phyloP scores from a whole-genome alignment of 2,113 vertebrate genomes.

The Alectura lathami region DNA sequence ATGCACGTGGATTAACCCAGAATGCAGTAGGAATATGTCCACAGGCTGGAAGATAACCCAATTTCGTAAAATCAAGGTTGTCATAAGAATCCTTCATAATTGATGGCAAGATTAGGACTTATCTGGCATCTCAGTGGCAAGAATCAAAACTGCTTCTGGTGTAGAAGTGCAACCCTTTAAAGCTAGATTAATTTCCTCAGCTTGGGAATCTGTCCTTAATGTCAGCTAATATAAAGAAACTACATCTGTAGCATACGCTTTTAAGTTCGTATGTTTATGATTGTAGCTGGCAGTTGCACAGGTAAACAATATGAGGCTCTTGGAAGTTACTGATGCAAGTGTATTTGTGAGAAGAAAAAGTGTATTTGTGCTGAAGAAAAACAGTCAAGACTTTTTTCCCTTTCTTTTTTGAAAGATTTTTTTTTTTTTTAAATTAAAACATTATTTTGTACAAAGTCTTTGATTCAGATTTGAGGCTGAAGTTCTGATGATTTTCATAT shows the following conservation, averaged over 20 bases:
- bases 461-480: not conserved
- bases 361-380: not conserved
- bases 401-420: not conserved
- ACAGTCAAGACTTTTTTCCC: not conserved
- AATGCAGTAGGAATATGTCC: conserved; percentile 58
- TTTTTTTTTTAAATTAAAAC: not conserved
- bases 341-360: not conserved
- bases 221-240: conserved; percentile 21
- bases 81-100: conserved; percentile 28
- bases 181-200: not conserved
- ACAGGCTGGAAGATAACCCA: conserved; percentile 57
- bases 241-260: not conserved
- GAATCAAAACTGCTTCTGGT: conserved; percentile 3
- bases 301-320: not conserved
- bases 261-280: conserved; percentile 6
- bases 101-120: conserved; percentile 30
- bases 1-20: conserved; percentile 58
- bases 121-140: not conserved
- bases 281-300: not conserved
- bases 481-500: not conserved
- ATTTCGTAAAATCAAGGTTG: conserved; percentile 67
- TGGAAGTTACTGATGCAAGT: not conserved
- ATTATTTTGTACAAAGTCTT: not conserved
- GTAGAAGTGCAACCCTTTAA: not conserved
- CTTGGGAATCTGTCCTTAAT: not conserved